These are phyloP conservation scores for Chondrosia reniformis DNA, from an alignment of 37 sponge, comb jelly and placozoan species.

Conservation along the genomic window DNA sequence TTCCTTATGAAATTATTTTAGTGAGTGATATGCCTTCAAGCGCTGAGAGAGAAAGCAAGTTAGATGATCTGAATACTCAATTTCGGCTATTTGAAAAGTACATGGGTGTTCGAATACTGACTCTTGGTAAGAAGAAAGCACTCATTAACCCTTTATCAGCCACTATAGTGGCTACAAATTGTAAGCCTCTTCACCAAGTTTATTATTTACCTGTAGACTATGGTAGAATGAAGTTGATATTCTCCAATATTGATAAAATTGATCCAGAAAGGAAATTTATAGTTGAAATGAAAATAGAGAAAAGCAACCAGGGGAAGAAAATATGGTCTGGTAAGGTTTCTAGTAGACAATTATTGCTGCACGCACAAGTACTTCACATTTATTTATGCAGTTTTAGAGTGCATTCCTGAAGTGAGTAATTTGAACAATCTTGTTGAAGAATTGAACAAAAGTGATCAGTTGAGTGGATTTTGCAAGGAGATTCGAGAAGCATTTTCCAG, in stretches of 20 bases:
- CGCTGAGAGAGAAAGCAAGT: not conserved
- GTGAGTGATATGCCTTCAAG: no score
- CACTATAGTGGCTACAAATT: not conserved
- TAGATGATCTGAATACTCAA: not conserved
- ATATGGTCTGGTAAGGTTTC: slow-evolving; percentile 13
- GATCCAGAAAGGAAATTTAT: slow-evolving; percentile 6
- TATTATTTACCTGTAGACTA: no score
- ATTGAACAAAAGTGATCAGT: not conserved
- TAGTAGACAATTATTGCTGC: not conserved
- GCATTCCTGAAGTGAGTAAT: slow-evolving; percentile 1
- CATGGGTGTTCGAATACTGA: not conserved
- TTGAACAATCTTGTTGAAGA: not conserved
- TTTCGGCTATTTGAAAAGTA: not conserved
- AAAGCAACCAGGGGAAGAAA: slow-evolving; percentile 2
- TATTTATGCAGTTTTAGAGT: not conserved
- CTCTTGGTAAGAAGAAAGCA: not conserved
- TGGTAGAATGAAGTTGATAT: slow-evolving; percentile 9
- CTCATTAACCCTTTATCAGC: not conserved
- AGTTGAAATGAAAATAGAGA: not conserved
- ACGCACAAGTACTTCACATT: not conserved
- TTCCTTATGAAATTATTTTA: no score
- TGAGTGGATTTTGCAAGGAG: not conserved
- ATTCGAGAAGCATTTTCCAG: not conserved
- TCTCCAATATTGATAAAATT: slow-evolving; percentile 17
- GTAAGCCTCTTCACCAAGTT: no score